phyloP scores from a whole-genome alignment of 2,113 vertebrate genomes.

The Colossoma macropomum region DNA sequence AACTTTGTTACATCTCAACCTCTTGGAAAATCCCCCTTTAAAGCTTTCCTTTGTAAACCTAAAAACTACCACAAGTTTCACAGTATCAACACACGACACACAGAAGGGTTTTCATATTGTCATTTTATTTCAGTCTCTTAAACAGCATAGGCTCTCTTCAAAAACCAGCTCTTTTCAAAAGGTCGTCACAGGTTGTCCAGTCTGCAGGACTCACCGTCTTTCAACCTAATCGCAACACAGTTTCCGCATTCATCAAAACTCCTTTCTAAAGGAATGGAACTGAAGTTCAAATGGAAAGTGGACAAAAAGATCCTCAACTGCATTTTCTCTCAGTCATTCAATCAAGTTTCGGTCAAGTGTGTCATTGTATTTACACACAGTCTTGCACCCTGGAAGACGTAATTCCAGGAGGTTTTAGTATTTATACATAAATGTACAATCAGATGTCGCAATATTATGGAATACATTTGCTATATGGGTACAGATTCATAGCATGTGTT shows the following conservation, averaged over 20 bases:
- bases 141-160: background rate
- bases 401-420: constrained; percentile 24
- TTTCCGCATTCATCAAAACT: background rate
- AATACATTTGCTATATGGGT: constrained; percentile 24
- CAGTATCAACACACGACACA: background rate
- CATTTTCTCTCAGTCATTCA: constrained; percentile 7
- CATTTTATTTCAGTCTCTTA: background rate
- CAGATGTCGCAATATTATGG: constrained; percentile 35
- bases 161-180: background rate
- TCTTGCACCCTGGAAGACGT: constrained; percentile 33
- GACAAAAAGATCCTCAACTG: background rate
- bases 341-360: constrained; percentile 12
- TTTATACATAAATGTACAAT: constrained; percentile 49
- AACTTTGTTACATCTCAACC: no score
- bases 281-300: background rate
- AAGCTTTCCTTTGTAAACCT: no score
- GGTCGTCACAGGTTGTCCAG: background rate
- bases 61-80: no score
- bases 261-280: constrained; percentile 15
- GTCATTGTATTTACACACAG: constrained; percentile 31
- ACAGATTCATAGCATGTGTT: constrained; percentile 11
- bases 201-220: background rate
- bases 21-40: no score
- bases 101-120: background rate
- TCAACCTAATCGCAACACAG: background rate